These are phyloP conservation scores for Lamprotornis superbus DNA, from an alignment of 2,113 vertebrate species.

Conservation along the genomic window DNA sequence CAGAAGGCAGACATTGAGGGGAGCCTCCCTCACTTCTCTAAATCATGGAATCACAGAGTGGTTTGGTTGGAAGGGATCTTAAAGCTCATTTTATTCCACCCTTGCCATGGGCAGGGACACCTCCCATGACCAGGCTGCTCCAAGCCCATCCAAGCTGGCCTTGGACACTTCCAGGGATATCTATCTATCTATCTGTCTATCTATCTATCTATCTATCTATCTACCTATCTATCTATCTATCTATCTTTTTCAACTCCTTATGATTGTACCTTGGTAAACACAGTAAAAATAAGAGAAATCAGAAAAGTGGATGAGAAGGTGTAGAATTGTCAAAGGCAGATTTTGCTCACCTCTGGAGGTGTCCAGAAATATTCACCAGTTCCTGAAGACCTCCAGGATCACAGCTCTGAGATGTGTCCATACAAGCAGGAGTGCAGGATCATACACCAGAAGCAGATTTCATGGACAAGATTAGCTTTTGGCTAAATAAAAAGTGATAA, in stretches of 20 bases:
- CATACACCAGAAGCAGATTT: not conserved
- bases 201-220: not conserved
- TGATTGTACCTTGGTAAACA: not conserved
- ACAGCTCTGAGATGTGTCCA: not conserved
- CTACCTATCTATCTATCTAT: not conserved
- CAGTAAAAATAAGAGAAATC: not conserved
- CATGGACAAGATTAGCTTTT: not conserved
- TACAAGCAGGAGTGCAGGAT: not conserved
- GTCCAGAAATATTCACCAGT: not conserved
- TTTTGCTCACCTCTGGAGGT: accelerated
- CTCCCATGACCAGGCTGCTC: not conserved
- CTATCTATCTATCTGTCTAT: not conserved
- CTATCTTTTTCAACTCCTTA: not conserved
- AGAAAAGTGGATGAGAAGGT: not conserved
- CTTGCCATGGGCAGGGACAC: not conserved
- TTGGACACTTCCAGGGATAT: not conserved
- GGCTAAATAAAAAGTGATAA: not conserved
- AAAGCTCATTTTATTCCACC: not conserved
- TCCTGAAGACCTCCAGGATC: not conserved
- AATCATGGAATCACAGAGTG: not conserved
- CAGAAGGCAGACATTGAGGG: not conserved
- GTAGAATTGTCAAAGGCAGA: not conserved
- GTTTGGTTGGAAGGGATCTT: not conserved
- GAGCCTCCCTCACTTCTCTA: not conserved
- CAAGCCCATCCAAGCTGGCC: not conserved